A percentile compares a stretch with the other conserved stretches of the same genome.
Conservation (phyloP, 2,797 vertebrate genomes). For the Amniataba percoides region DNA sequence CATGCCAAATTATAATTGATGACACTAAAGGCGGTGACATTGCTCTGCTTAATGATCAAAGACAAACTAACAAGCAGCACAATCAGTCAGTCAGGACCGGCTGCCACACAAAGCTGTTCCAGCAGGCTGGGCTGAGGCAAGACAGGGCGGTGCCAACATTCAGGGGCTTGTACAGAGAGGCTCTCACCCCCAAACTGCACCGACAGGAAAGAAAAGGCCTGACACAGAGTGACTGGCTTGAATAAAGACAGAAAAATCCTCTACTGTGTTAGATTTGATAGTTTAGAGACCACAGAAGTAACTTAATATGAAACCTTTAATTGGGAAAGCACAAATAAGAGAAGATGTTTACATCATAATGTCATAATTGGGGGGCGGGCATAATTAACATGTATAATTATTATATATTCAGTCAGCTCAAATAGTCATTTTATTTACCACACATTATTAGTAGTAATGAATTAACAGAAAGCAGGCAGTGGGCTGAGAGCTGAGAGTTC, state of each 20-base stretch:
- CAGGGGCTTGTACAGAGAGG: slow-evolving; percentile 3
- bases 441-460: too few species aligned
- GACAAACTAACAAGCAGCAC: slow-evolving; percentile 64
- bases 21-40: slow-evolving; percentile 64
- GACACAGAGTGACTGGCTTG: neutral
- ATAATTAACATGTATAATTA: too few species aligned
- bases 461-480: too few species aligned
- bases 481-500: too few species aligned
- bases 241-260: slow-evolving; percentile 5
- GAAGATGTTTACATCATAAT: too few species aligned
- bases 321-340: too few species aligned
- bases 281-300: too few species aligned
- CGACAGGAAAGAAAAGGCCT: slow-evolving; percentile 19
- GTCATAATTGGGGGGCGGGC: too few species aligned
- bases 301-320: too few species aligned
- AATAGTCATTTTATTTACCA: too few species aligned
- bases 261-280: neutral
- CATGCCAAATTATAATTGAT: slow-evolving; percentile 61
- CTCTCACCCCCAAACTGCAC: neutral
- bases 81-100: slow-evolving; percentile 64
- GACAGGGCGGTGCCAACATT: slow-evolving; percentile 26
- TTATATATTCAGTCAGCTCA: too few species aligned
- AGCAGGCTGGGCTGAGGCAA: slow-evolving; percentile 34
- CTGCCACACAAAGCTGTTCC: slow-evolving; percentile 38
- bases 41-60: slow-evolving; percentile 73